Base-by-base conservation (phyloP, 2,888 invertebrate genomes). In the Caenorhabditis auriculariae region DNA sequence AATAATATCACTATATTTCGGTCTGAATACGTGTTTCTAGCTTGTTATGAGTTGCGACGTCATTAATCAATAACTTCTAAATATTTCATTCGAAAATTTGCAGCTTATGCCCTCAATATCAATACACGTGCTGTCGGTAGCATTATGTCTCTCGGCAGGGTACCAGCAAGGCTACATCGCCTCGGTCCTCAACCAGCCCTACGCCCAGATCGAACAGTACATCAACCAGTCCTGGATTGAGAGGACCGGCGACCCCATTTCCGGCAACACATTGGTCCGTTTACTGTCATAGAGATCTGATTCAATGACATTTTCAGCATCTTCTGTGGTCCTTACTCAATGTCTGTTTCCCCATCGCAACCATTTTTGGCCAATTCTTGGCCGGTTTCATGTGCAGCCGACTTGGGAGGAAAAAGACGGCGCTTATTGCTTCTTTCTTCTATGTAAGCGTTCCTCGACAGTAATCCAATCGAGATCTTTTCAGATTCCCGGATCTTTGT, bases 111-210 rank as follows among this genome's bases (percentile, higher is more conserved):
- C 74, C n/a, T 74, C 74, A 3, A 27, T 64, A 19, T 60, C 69
- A 3, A 74, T 74, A 44, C 66, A 69, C 51, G 60, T 72, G 27
- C 65, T 74, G 41, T 69, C 72, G 1, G 48, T 74, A 52, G 72
- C 70, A 3, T 54, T 74, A 12, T 74, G 74, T 42, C 54, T 74
- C 17, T 68, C 68, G 12, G 67, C 70, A 9, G 74, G 74, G 23
- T 74, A 72, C 57, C 74, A 74, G 42, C 74, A 74, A 54, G 74
- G 74, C 28, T 74, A 74, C 57, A 72, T 74, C 32, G 74, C 74
- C n/a, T 69, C 74, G 0, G 74, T 74, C 7, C 64, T 74, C 35
- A 74, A 74, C 45, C 74, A 74, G 44, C 74, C 74, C 0, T 74
- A 74, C 46, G 58, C 60, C 29, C 65, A 70, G 52, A 72, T 74